Conservation (phyloP, 2,797 vertebrate genomes). For the Platalea minor region DNA sequence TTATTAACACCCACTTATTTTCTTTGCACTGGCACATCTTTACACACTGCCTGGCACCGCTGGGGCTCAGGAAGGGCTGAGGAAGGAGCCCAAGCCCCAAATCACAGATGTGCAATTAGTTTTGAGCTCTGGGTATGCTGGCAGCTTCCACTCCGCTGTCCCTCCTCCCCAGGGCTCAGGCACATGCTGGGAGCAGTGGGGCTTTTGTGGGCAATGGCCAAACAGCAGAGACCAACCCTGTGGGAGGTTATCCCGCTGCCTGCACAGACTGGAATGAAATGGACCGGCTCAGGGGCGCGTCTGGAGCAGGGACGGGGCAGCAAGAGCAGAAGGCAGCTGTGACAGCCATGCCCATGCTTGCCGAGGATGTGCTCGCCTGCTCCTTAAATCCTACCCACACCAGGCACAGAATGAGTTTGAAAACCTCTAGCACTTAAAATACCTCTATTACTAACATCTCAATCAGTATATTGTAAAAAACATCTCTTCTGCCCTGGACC, state of each 20-base stretch:
- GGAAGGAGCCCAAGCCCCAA: neutral
- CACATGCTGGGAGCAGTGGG: fast-evolving
- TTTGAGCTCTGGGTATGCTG: neutral
- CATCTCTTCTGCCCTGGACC: neutral
- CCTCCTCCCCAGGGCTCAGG: neutral
- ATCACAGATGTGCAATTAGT: neutral
- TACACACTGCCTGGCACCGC: neutral
- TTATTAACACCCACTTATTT: neutral
- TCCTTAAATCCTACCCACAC: neutral
- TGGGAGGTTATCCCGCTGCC: neutral
- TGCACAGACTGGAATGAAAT: neutral
- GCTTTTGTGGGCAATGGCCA: neutral
- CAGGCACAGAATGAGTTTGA: neutral
- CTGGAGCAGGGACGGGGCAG: fast-evolving
- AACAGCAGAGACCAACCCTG: neutral
- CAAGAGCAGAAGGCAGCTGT: neutral
- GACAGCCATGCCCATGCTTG: fast-evolving
- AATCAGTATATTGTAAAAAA: neutral
- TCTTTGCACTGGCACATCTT: neutral
- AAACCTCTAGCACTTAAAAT: neutral
- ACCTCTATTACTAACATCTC: neutral
- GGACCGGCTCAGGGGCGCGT: neutral
- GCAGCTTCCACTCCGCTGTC: fast-evolving
- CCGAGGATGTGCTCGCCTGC: fast-evolving
- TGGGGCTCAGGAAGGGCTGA: neutral